Base-by-base conservation (phyloP, 1,140 invertebrate genomes). In the Tachypleus tridentatus region DNA sequence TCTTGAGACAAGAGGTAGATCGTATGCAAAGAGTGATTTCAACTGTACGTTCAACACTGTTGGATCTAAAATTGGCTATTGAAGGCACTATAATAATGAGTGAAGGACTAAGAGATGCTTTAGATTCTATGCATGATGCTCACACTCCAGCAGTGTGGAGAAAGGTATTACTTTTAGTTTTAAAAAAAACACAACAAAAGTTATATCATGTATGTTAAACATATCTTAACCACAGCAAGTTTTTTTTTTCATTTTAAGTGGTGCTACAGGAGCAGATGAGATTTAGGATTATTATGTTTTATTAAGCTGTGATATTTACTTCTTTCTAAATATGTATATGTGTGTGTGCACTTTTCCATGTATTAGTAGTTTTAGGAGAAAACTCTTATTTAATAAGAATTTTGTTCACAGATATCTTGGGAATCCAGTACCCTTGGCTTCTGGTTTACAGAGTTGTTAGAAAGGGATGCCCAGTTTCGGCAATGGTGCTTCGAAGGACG, bases 11-110 rank as follows among this genome's bases (percentile, higher is more conserved):
- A 81, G 95, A 98, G 81, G 87, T 98, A 56, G 93, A 97, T 75
- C 81, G 95, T 58, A 95, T 98, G 80, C 87, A 92, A 73, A 83
- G 82, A 71, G 93, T 97, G 0, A 88, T 97, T 49, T 83, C 83
- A 70, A 64, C 72, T 53, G 93, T 92, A 3, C 80, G 86, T 57
- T 82, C 80, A 4, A 96, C 93, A 6, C 78, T 98, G n/a, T 84
- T 83, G 48, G 91, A 97, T 78, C 79, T 98, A 9, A 94, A 93
- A 75, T 79, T 98, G 67, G 94, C 93, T 10, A 97, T 97, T 67
- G 94, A 98, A 73, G 95, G 94, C 11, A 97, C 93, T 1, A 97
- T 98, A 67, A 87, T 97, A 5, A 97, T 98, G 93, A 96, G 91
- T 74, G 89, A 93, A 73, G 85, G 83, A 9, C 78, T 98, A 4